phyloP scores from a whole-genome alignment of 2,797 vertebrate species.

The Crocidura indochinensis region DNA sequence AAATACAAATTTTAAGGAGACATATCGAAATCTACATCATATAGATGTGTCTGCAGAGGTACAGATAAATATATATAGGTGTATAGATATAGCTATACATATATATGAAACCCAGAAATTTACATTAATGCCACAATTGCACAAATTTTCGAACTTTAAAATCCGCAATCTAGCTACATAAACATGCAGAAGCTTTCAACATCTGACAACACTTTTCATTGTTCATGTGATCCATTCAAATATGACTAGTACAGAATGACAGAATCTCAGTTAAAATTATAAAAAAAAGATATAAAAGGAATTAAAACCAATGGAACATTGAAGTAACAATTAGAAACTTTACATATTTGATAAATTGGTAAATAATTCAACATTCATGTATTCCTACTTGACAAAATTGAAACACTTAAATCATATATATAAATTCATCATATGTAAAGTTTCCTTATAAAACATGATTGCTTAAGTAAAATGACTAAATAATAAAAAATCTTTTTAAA shows the following conservation, averaged over 20 bases:
- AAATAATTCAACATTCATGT: constrained; percentile 28
- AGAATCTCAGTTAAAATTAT: constrained; percentile 54
- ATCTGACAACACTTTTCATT: constrained; percentile 10
- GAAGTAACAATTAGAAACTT: constrained; percentile 23
- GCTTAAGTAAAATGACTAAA: constrained; percentile 41
- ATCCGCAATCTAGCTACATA: not conserved
- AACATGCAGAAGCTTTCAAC: constrained; percentile 6
- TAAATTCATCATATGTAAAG: constrained; percentile 29
- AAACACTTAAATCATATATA: constrained; percentile 27
- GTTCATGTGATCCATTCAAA: constrained; percentile 49
- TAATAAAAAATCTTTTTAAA: not conserved
- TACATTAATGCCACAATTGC: constrained; percentile 72
- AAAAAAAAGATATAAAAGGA: constrained; percentile 4
- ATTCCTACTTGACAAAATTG: constrained; percentile 38
- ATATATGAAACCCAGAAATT: constrained; percentile 64
- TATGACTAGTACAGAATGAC: not conserved
- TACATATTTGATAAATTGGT: not conserved
- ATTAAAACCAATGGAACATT: not conserved
- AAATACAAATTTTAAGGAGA: constrained; percentile 86
- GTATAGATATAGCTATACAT: not conserved
- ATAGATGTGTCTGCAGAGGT: accelerated
- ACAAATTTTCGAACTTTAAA: constrained; percentile 52
- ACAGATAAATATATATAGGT: constrained; percentile 22
- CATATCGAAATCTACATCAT: constrained; percentile 82
- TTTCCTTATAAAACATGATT: constrained; percentile 63